These are phyloP conservation scores for Luperina testacea DNA, from an alignment of 2,888 invertebrate species.

Conservation along the genomic window DNA sequence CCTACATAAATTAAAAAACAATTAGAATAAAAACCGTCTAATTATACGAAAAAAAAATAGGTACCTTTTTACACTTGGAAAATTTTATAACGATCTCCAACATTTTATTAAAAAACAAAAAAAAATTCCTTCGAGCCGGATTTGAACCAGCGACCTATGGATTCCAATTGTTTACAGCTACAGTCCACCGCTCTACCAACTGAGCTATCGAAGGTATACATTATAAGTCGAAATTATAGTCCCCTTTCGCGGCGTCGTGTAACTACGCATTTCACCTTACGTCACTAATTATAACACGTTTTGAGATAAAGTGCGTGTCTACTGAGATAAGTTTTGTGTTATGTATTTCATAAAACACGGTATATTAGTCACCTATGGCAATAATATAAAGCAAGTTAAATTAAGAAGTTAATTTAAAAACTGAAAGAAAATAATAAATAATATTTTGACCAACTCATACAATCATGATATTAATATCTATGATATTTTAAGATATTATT, in stretches of 20 bases:
- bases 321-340: neutral
- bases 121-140: conserved; percentile 91
- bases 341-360: neutral
- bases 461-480: neutral
- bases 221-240: neutral
- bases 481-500: neutral
- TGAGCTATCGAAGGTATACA: conserved; percentile 86
- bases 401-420: neutral
- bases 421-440: neutral
- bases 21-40: neutral
- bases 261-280: neutral
- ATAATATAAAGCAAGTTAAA: neutral
- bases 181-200: conserved; percentile 90
- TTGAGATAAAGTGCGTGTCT: neutral
- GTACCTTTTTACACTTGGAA: neutral
- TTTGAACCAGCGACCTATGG: conserved; percentile 93
- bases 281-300: conserved; percentile 4
- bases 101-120: conserved; percentile 53
- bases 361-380: neutral
- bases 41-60: neutral
- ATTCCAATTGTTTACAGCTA: conserved; percentile 78
- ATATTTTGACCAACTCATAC: neutral
- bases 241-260: neutral
- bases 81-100: neutral
- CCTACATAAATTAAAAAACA: neutral